These are phyloP conservation scores for Aphelinus certus DNA, from an alignment of 1,140 invertebrate species.

Conservation along the genomic window DNA sequence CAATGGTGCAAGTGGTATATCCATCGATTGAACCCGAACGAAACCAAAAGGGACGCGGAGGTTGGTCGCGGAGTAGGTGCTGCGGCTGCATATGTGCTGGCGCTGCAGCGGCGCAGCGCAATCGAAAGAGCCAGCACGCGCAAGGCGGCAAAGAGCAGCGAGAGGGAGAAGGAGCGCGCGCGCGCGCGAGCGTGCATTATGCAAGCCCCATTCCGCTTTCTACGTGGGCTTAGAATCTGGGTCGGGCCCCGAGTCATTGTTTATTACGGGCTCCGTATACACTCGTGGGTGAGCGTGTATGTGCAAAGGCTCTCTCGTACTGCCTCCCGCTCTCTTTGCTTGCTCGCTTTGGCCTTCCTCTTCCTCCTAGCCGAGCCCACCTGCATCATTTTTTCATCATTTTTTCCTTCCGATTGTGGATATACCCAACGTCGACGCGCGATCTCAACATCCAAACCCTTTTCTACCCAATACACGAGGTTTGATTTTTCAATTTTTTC, in stretches of 20 bases:
- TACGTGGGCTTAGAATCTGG: slow-evolving; percentile 58
- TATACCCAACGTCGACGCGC: too few relatives aligned
- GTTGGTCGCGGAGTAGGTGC: too few relatives aligned
- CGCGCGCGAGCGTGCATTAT: slow-evolving; percentile 45
- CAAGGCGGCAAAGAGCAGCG: slow-evolving; percentile 4
- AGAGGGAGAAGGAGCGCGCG: slow-evolving; percentile 1
- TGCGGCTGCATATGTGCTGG: too few relatives aligned
- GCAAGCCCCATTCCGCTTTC: slow-evolving; percentile 55
- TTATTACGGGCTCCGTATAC: slow-evolving; percentile 45
- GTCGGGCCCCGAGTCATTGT: slow-evolving; percentile 55
- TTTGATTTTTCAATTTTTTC: neutral
- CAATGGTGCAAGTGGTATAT: too few relatives aligned
- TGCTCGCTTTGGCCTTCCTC: slow-evolving; percentile 10
- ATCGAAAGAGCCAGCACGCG: neutral
- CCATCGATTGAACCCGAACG: slow-evolving; percentile 12
- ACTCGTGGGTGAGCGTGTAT: too few relatives aligned
- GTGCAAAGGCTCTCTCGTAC: neutral
- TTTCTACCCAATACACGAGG: neutral
- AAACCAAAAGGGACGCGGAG: slow-evolving; percentile 8
- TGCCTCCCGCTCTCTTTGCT: neutral
- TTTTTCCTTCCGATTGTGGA: neutral
- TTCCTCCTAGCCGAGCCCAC: neutral
- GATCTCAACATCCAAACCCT: neutral
- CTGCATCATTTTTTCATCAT: neutral
- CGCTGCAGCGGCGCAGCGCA: too few relatives aligned